phyloP scores from a whole-genome alignment of 2,888 invertebrate genomes.

The Xanthostigma xanthostigma region DNA sequence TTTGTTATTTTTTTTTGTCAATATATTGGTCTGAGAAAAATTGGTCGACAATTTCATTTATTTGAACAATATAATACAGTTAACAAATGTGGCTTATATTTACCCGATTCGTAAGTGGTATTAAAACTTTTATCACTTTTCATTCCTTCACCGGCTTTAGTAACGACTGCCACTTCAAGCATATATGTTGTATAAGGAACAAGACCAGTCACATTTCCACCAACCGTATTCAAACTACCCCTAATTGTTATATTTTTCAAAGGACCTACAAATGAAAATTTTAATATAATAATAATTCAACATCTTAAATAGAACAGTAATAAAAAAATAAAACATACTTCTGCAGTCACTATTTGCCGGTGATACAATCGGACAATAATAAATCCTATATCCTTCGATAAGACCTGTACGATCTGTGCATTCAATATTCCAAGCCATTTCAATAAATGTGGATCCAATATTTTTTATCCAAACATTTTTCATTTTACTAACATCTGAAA shows the following conservation, averaged over 20 bases:
- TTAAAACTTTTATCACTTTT: conserved; percentile 43
- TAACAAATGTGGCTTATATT: conserved; percentile 13
- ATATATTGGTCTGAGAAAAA: too few relatives aligned
- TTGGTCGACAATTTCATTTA: neutral
- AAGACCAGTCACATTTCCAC: conserved; percentile 43
- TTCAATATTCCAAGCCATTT: conserved; percentile 60
- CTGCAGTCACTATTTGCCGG: conserved; percentile 21
- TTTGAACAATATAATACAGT: neutral
- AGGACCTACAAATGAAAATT: conserved; percentile 12
- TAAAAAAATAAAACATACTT: neutral
- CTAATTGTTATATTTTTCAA: conserved; percentile 29
- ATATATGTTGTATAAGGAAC: conserved; percentile 64
- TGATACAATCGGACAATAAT: conserved; percentile 51
- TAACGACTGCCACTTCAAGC: conserved; percentile 49
- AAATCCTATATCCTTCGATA: conserved; percentile 57
- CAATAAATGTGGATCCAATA: conserved; percentile 36
- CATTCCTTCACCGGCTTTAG: conserved; percentile 36
- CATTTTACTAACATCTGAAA: conserved; percentile 35
- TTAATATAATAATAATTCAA: neutral
- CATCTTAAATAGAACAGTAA: neutral
- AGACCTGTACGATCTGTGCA: conserved; percentile 58
- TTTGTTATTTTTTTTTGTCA: too few relatives aligned
- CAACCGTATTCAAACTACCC: conserved; percentile 33
- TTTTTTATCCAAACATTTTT: conserved; percentile 36
- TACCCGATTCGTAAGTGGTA: conserved; percentile 56